A percentile compares a stretch with the other conserved stretches of the same genome.
phyloP scores from a whole-genome alignment of 2,113 vertebrate species.

The Seriola aureovittata region DNA sequence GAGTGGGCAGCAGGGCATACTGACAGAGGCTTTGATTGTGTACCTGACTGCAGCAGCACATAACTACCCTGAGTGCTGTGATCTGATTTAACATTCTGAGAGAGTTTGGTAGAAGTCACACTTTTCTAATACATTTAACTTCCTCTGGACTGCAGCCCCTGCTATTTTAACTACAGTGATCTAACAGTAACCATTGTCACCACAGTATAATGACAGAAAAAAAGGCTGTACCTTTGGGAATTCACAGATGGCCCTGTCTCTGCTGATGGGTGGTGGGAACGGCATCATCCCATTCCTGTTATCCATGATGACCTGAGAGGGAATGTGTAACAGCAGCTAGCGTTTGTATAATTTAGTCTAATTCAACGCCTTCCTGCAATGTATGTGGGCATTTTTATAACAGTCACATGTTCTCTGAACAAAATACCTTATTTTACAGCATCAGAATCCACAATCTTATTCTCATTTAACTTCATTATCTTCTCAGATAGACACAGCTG shows the following conservation, averaged over 20 bases:
- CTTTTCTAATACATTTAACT: slow-evolving; percentile 41
- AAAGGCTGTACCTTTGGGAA: slow-evolving; percentile 88
- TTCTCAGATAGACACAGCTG: background rate
- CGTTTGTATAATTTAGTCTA: background rate
- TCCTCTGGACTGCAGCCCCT: background rate
- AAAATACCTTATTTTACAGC: background rate
- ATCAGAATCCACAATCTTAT: background rate
- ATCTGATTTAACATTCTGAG: slow-evolving; percentile 31
- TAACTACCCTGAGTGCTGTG: slow-evolving; percentile 42
- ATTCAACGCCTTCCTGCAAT: background rate
- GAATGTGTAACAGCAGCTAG: slow-evolving; percentile 15
- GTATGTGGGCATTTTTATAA: background rate
- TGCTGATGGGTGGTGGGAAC: slow-evolving; percentile 83
- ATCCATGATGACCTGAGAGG: slow-evolving; percentile 41
- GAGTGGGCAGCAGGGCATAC: background rate
- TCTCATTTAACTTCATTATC: background rate
- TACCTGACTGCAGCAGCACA: background rate
- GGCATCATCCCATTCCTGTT: slow-evolving; percentile 79
- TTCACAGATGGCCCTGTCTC: slow-evolving; percentile 86
- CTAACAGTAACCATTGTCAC: background rate
- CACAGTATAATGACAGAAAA: background rate
- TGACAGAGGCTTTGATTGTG: background rate
- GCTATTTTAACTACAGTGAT: background rate
- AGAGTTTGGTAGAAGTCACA: slow-evolving; percentile 42
- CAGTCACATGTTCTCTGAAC: background rate